Conservation (phyloP, 2,888 invertebrate genomes). For the Vanessa cardui region DNA sequence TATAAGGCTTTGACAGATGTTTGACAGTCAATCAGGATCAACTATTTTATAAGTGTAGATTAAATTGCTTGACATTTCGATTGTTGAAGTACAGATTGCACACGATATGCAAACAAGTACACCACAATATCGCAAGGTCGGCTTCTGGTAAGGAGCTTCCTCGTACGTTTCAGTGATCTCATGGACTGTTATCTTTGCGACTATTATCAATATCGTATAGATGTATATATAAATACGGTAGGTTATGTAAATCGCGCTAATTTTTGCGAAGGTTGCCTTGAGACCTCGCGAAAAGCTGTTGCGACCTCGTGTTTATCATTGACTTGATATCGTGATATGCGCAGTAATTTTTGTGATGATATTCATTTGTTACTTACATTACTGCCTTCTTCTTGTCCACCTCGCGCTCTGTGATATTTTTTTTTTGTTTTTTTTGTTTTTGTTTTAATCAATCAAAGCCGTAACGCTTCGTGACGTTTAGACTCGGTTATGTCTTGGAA, state of each 20-base stretch:
- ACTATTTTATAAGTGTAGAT: too few species aligned
- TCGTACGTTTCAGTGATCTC: constrained; percentile 59
- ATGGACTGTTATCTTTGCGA: constrained; percentile 52
- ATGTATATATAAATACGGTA: constrained; percentile 41
- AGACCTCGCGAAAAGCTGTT: constrained; percentile 74
- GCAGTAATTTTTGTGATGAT: constrained; percentile 64
- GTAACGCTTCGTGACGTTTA: constrained; percentile 6
- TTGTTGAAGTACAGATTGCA: constrained; percentile 17
- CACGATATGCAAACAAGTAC: constrained; percentile 23
- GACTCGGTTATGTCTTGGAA: constrained; percentile 52
- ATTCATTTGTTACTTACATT: constrained; percentile 56
- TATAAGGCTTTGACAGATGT: too few species aligned
- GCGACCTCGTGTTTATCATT: constrained; percentile 76
- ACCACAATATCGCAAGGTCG: constrained; percentile 27
- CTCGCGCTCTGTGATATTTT: constrained; percentile 17
- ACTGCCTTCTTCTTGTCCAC: constrained; percentile 49
- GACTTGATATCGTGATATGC: constrained; percentile 72
- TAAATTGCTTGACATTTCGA: constrained; percentile 6
- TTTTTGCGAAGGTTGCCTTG: constrained; percentile 69
- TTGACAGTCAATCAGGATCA: too few species aligned
- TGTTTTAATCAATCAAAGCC: not conserved
- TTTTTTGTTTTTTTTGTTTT: too few species aligned
- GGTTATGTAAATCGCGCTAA: constrained; percentile 76
- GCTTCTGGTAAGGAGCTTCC: constrained; percentile 50
- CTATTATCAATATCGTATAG: constrained; percentile 40